phyloP scores from a whole-genome alignment of 37 sponge, comb jelly and placozoan genomes.

The Geodia barretti region DNA sequence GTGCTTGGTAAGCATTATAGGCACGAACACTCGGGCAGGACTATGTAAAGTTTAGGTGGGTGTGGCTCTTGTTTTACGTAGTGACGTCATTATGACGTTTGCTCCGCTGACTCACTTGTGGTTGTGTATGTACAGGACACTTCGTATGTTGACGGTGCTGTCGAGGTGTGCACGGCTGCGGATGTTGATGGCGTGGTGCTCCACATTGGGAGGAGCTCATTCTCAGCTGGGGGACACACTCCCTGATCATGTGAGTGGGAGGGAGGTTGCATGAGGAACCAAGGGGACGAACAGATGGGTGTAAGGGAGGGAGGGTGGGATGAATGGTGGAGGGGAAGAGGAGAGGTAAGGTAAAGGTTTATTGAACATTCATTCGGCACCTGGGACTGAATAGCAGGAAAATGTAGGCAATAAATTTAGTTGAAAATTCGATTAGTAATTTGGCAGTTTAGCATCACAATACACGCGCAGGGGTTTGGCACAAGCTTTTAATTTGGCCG shows the following conservation, averaged over 20 bases:
- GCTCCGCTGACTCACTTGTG: not conserved
- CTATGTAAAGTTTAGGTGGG: not conserved
- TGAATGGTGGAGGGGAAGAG: too few relatives aligned
- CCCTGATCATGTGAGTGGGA: conserved; percentile 50
- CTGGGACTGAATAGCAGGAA: too few relatives aligned
- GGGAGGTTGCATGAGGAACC: not conserved
- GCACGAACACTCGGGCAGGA: too few relatives aligned
- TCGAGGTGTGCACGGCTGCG: conserved; percentile 17
- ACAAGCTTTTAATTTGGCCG: too few relatives aligned
- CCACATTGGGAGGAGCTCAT: conserved; percentile 86
- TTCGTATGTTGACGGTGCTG: conserved; percentile 24
- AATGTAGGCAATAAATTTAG: too few relatives aligned
- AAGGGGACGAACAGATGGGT: too few relatives aligned
- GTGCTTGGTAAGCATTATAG: conserved; percentile 9
- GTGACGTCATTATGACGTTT: not conserved
- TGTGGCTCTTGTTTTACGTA: not conserved
- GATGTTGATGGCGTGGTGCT: conserved; percentile 73
- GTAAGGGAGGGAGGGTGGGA: too few relatives aligned
- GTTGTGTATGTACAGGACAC: conserved; percentile 11
- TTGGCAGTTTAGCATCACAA: too few relatives aligned
- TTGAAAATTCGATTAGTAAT: too few relatives aligned
- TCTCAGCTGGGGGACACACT: conserved; percentile 71
- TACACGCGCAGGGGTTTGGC: too few relatives aligned
- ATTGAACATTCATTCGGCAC: too few relatives aligned
- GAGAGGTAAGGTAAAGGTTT: too few relatives aligned